Percentiles rank a stretch among this genome's conserved stretches.
Conservation (phyloP, 2,888 invertebrate genomes). For the Parnassius apollo region DNA sequence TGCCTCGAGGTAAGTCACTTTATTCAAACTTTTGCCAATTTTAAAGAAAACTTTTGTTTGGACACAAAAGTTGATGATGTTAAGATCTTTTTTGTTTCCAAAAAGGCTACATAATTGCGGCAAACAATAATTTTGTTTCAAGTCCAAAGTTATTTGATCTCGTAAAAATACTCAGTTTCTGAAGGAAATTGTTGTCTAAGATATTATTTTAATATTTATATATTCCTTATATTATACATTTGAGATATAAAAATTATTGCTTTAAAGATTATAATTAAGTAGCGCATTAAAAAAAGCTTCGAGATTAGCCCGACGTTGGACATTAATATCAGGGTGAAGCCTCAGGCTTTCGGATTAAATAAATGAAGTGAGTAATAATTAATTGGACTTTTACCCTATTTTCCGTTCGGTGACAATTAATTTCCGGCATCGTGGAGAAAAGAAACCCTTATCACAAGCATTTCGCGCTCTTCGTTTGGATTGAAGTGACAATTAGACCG, state of each 20-base stretch:
- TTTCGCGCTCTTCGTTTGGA: conserved; percentile 65
- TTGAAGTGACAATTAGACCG: conserved; percentile 64
- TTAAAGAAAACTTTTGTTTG: conserved; percentile 65
- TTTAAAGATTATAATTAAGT: not conserved
- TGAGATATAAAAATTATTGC: not conserved
- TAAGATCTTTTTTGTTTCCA: conserved; percentile 59
- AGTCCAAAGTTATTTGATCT: conserved; percentile 30
- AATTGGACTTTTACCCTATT: conserved; percentile 81
- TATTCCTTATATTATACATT: not conserved
- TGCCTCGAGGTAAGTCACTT: conserved; percentile 72
- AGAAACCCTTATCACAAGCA: conserved; percentile 77
- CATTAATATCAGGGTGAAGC: conserved; percentile 74
- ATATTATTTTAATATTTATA: not conserved
- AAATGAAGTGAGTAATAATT: conserved; percentile 81
- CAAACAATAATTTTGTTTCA: conserved; percentile 51
- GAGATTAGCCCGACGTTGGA: conserved; percentile 63
- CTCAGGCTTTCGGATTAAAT: conserved; percentile 71
- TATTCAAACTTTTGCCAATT: conserved; percentile 76
- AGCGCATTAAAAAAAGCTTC: conserved; percentile 40
- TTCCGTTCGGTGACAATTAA: conserved; percentile 81
- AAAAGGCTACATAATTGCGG: conserved; percentile 56
- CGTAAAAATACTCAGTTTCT: not conserved
- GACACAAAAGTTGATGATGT: conserved; percentile 61
- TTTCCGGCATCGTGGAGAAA: conserved; percentile 74
- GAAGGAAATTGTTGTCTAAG: not conserved